Percentiles rank a stretch among this genome's conserved stretches.
These are phyloP conservation scores for Steinernema khuongi DNA, from an alignment of 1,140 invertebrate species.

Conservation along the genomic window DNA sequence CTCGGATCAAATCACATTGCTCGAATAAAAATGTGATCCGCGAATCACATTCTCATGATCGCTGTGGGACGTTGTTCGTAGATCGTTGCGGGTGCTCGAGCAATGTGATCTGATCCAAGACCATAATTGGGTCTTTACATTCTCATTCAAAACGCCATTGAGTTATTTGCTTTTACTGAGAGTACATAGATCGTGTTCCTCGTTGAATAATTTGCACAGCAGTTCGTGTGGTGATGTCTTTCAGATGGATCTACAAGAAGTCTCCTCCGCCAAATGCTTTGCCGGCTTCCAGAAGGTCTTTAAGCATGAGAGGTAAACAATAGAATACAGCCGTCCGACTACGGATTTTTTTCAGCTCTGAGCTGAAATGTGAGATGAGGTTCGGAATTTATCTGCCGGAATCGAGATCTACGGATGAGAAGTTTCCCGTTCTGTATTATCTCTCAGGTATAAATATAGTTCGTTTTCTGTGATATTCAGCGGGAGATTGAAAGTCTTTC, in stretches of 20 bases:
- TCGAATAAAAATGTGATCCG: too few species aligned
- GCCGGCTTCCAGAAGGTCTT: constrained; percentile 41
- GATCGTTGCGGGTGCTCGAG: too few species aligned
- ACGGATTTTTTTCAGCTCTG: constrained; percentile 64
- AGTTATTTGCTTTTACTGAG: background rate
- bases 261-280: constrained; percentile 32
- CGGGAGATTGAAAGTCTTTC: too few species aligned
- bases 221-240: too few species aligned
- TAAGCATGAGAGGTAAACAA: constrained; percentile 42
- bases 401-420: constrained; percentile 66
- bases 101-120: background rate
- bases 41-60: too few species aligned
- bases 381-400: constrained; percentile 84
- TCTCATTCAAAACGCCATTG: background rate
- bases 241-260: constrained; percentile 17
- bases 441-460: constrained; percentile 77
- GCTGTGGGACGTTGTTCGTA: too few species aligned
- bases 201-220: background rate
- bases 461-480: too few species aligned
- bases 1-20: too few species aligned
- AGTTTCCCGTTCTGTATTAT: constrained; percentile 82
- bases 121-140: background rate
- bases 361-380: constrained; percentile 81
- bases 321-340: background rate
- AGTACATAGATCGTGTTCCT: background rate